These are phyloP conservation scores for Hydra vulgaris DNA, from an alignment of 30 jellyfish, hydroid and myxozoan species.

Conservation along the genomic window DNA sequence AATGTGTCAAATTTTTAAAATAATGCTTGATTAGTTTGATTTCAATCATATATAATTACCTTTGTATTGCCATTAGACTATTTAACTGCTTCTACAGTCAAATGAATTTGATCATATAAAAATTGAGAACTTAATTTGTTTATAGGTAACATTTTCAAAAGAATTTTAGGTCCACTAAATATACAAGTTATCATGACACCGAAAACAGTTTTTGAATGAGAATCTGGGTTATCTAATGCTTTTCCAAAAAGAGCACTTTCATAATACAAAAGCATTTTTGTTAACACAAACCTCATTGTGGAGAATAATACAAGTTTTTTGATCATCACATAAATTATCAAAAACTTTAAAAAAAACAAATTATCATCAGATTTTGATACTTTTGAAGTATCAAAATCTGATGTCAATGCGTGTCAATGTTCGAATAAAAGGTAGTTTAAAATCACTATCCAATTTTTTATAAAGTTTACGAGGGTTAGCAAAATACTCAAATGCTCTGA, in stretches of 20 bases:
- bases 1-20: not conserved
- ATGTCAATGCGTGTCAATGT: slow-evolving; percentile 13
- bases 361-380: slow-evolving; percentile 2
- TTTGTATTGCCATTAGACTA: not conserved
- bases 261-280: not conserved
- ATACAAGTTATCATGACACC: slow-evolving; percentile 10
- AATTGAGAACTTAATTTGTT: too few relatives aligned
- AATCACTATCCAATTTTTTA: not conserved
- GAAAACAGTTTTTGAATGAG: slow-evolving; percentile 8
- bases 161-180: not conserved
- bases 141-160: not conserved
- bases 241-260: slow-evolving; percentile 8
- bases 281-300: slow-evolving; percentile 1
- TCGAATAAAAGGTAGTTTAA: not conserved
- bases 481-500: slow-evolving; percentile 4
- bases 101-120: not conserved
- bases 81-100: slow-evolving; percentile 1
- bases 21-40: too few relatives aligned
- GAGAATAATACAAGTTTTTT: not conserved
- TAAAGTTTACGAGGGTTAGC: slow-evolving; percentile 5
- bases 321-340: not conserved
- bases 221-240: slow-evolving; percentile 3
- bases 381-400: too few relatives aligned
- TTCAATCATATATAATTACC: not conserved
- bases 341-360: not conserved